Evolutionary conservation across 1,140 invertebrate species (phyloP).

Genomic region (Euborellia annulipes): DNA sequence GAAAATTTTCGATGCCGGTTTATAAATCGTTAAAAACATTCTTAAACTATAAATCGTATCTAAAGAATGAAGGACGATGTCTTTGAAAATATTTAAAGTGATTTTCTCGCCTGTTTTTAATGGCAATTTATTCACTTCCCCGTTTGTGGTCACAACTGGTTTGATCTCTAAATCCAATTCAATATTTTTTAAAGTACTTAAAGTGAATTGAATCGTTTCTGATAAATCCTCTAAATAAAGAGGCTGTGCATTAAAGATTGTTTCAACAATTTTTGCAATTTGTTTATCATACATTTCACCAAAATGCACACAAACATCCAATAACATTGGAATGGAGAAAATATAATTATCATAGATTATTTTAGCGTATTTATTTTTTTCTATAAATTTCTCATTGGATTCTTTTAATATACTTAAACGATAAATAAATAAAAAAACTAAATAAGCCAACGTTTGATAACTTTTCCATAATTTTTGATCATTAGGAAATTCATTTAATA

Average conservation of each 20-base stretch:
- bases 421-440: slow-evolving; percentile 49
- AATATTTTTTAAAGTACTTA: no score
- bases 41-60: slow-evolving; percentile 50
- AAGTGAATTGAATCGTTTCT: slow-evolving; percentile 29
- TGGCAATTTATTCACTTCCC: slow-evolving; percentile 29
- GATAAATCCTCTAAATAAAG: slow-evolving; percentile 50
- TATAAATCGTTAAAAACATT: slow-evolving; percentile 45
- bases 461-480: slow-evolving; percentile 26
- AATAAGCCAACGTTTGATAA: slow-evolving; percentile 38
- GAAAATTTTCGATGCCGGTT: slow-evolving; percentile 32
- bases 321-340: slow-evolving; percentile 62
- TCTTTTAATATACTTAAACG: slow-evolving; percentile 60
- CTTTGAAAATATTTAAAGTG: slow-evolving; percentile 35
- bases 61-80: slow-evolving; percentile 51
- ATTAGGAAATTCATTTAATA: slow-evolving; percentile 30
- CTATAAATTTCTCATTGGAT: slow-evolving; percentile 3
- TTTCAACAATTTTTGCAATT: slow-evolving; percentile 43
- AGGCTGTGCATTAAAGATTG: slow-evolving; percentile 50
- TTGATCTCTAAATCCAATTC: slow-evolving; percentile 15
- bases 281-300: slow-evolving; percentile 45
- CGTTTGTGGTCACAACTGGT: slow-evolving; percentile 16
- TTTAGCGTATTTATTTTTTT: slow-evolving; percentile 38
- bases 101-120: slow-evolving; percentile 20
- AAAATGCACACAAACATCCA: slow-evolving; percentile 59
- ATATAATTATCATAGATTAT: slow-evolving; percentile 64